Percentiles rank a stretch among this genome's conserved stretches.
phyloP scores from a whole-genome alignment of 1,140 invertebrate species.

The Drusus annulatus region DNA sequence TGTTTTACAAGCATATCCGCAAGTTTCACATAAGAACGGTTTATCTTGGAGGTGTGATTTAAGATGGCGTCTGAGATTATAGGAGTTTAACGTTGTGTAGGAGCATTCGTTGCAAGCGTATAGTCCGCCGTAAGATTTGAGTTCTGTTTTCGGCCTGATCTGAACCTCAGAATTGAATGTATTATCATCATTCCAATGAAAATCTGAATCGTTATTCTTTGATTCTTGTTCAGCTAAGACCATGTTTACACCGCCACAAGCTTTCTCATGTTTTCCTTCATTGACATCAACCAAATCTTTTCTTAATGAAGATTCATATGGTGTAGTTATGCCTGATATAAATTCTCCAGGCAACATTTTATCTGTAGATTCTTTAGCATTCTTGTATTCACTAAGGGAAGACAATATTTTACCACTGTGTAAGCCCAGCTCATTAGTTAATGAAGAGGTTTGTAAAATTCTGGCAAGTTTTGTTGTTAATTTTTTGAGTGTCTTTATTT shows the following conservation, averaged over 20 bases:
- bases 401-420: neutral
- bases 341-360: neutral
- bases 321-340: neutral
- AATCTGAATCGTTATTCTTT: constrained; percentile 10
- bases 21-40: neutral
- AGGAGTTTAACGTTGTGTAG: neutral
- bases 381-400: neutral
- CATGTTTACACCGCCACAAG: neutral
- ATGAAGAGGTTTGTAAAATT: too few species aligned
- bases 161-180: neutral
- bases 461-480: too few species aligned
- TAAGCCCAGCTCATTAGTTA: too few species aligned
- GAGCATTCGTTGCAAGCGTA: constrained; percentile 9
- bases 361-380: neutral
- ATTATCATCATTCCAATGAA: constrained; percentile 13
- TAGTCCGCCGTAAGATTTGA: constrained; percentile 1
- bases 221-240: neutral
- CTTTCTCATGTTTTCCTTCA: neutral
- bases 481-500: too few species aligned
- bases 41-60: constrained; percentile 14
- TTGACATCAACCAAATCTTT: neutral
- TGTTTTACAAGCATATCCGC: constrained; percentile 1
- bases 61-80: neutral
- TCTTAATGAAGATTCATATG: neutral
- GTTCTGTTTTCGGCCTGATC: neutral